Evolutionary conservation across 2,113 vertebrate species (phyloP).

Genomic region (Myotis lucifugus): DNA sequence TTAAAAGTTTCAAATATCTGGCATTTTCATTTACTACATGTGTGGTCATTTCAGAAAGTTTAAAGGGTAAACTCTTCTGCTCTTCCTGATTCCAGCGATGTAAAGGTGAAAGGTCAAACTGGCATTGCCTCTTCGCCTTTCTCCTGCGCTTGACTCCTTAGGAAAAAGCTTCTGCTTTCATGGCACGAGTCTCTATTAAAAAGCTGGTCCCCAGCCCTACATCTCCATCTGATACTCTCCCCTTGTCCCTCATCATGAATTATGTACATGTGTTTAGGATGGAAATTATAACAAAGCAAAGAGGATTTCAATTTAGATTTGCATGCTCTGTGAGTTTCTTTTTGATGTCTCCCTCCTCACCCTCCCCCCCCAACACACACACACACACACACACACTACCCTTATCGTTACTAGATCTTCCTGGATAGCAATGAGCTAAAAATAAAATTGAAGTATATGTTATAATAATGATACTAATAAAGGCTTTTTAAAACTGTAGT

Average conservation of each 20-base stretch:
- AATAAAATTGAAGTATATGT: slow-evolving; percentile 38
- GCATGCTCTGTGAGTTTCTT: slow-evolving; percentile 55
- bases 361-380: neutral
- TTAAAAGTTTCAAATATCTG: slow-evolving; percentile 46
- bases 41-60: slow-evolving; percentile 54
- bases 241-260: slow-evolving; percentile 66
- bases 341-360: slow-evolving; percentile 50
- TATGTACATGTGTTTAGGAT: slow-evolving; percentile 72
- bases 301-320: slow-evolving; percentile 73
- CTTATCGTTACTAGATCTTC: slow-evolving; percentile 17
- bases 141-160: slow-evolving; percentile 48
- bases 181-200: neutral
- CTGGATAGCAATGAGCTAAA: slow-evolving; percentile 47
- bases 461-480: neutral
- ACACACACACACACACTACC: no score
- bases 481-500: neutral
- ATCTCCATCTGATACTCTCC: slow-evolving; percentile 36
- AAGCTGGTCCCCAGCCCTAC: slow-evolving; percentile 33
- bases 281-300: slow-evolving; percentile 71
- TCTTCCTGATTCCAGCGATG: neutral
- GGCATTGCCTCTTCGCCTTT: neutral
- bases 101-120: slow-evolving; percentile 18
- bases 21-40: slow-evolving; percentile 44
- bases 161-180: slow-evolving; percentile 37
- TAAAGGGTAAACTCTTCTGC: neutral